These are phyloP conservation scores for Aphelenchoides fujianensis DNA, from an alignment of 1,140 invertebrate species.

Conservation along the genomic window DNA sequence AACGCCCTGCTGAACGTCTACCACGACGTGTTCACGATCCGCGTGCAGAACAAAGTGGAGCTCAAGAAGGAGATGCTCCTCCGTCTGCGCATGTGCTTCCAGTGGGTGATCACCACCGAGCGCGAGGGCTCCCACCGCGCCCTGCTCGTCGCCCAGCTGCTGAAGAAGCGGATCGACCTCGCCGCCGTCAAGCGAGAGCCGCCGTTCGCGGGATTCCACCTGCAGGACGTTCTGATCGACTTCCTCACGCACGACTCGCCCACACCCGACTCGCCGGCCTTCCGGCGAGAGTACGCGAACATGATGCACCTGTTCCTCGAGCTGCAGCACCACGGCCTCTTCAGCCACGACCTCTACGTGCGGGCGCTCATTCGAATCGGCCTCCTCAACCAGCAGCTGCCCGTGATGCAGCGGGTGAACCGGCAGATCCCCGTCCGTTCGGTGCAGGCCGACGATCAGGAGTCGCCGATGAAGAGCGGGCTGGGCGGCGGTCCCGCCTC, in stretches of 20 bases:
- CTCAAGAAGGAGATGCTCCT: slow-evolving; percentile 27
- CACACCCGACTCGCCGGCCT: slow-evolving; percentile 11
- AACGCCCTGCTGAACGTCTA: slow-evolving; percentile 38
- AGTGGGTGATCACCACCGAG: slow-evolving; percentile 45
- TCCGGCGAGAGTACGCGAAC: slow-evolving; percentile 36
- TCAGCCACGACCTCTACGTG: slow-evolving; percentile 43
- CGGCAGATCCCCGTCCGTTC: neutral
- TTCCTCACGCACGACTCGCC: slow-evolving; percentile 39
- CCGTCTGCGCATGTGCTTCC: slow-evolving; percentile 29
- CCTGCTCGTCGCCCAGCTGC: slow-evolving; percentile 34
- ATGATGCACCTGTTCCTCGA: slow-evolving; percentile 42
- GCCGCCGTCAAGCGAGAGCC: neutral
- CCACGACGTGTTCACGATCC: slow-evolving; percentile 34
- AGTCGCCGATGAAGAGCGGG: slow-evolving; percentile 7
- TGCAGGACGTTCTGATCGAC: slow-evolving; percentile 46
- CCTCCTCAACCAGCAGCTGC: neutral
- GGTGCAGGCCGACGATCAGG: neutral
- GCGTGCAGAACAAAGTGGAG: slow-evolving; percentile 8
- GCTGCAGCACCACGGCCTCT: slow-evolving; percentile 39
- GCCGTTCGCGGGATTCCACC: slow-evolving; percentile 19
- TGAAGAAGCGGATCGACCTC: slow-evolving; percentile 30
- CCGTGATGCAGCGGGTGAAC: neutral
- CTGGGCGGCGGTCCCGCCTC: neutral
- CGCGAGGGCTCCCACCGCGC: slow-evolving; percentile 45
- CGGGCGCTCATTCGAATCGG: slow-evolving; percentile 38